Conservation (phyloP, 2,797 vertebrate genomes). For the Acrossocheilus wenchowensis region DNA sequence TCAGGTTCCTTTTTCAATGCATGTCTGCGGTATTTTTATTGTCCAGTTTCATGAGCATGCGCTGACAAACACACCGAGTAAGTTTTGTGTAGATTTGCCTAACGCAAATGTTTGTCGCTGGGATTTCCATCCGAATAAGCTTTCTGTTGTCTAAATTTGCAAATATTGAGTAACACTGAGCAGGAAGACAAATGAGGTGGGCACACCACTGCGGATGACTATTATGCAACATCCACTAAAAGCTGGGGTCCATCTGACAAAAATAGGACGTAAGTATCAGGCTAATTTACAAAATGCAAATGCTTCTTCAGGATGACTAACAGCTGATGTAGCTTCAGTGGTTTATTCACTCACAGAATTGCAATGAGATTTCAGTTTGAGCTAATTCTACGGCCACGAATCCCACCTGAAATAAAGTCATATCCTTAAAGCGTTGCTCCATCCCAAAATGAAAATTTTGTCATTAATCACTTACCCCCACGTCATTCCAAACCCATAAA, state of each 20-base stretch:
- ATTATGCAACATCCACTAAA: not conserved
- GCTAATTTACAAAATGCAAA: constrained; percentile 30
- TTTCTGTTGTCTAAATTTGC: constrained; percentile 7
- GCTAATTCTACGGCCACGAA: not conserved
- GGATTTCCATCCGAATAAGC: constrained; percentile 27
- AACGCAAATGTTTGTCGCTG: not conserved
- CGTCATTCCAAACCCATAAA: too few relatives aligned
- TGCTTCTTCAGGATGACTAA: not conserved
- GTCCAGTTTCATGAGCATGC: not conserved
- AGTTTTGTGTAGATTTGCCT: not conserved
- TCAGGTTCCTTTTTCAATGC: not conserved
- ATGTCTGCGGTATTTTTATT: not conserved
- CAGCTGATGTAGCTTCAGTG: not conserved
- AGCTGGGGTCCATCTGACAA: not conserved
- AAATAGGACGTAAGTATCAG: not conserved
- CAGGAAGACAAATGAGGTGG: constrained; percentile 13
- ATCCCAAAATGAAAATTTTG: too few relatives aligned
- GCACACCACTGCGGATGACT: constrained; percentile 1
- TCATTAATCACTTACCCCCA: too few relatives aligned
- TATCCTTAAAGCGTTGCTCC: too few relatives aligned
- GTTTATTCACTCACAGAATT: not conserved
- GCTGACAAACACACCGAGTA: not conserved
- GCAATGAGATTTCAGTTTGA: not conserved
- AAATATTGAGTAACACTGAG: constrained; percentile 6
- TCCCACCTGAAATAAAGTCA: not conserved